A percentile compares a stretch with the other conserved stretches of the same genome.
Evolutionary conservation across 2,113 vertebrate species (phyloP).

Genomic region (Aphyosemion australe): DNA sequence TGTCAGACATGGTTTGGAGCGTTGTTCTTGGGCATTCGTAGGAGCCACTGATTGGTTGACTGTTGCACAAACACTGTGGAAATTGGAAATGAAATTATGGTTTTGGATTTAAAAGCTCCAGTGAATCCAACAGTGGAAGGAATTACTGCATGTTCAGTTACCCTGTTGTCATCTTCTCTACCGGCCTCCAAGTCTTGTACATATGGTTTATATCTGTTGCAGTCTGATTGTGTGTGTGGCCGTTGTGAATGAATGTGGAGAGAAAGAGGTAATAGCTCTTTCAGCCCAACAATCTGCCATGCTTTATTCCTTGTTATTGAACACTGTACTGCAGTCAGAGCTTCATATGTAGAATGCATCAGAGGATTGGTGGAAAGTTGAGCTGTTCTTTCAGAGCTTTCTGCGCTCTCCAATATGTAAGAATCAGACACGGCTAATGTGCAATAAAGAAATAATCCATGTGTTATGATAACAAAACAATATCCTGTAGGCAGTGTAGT

Average conservation of each 20-base stretch:
- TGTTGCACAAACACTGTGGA: background rate
- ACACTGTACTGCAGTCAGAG: conserved; percentile 22
- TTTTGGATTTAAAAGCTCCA: background rate
- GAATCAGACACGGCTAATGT: conserved; percentile 3
- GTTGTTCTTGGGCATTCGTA: conserved; percentile 8
- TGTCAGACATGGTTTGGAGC: background rate
- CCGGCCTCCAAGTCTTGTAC: conserved; percentile 50
- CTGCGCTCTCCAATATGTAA: background rate
- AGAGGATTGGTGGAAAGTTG: conserved; percentile 18
- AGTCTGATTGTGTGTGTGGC: conserved; percentile 56
- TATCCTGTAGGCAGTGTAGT: background rate
- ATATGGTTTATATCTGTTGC: conserved; percentile 62
- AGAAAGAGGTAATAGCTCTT: conserved; percentile 23
- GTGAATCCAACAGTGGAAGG: background rate
- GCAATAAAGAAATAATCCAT: background rate
- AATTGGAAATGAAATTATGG: too few species aligned
- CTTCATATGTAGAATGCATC: conserved; percentile 21
- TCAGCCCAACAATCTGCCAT: conserved; percentile 29
- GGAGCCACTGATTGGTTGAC: background rate
- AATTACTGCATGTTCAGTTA: conserved; percentile 26
- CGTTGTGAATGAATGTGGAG: background rate
- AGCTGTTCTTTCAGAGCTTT: conserved; percentile 21
- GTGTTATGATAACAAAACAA: background rate
- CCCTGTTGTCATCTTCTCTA: too few species aligned
- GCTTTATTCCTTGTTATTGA: conserved; percentile 52